Base-by-base conservation (phyloP, 2,888 invertebrate species). In the Ernsta delagoae region DNA sequence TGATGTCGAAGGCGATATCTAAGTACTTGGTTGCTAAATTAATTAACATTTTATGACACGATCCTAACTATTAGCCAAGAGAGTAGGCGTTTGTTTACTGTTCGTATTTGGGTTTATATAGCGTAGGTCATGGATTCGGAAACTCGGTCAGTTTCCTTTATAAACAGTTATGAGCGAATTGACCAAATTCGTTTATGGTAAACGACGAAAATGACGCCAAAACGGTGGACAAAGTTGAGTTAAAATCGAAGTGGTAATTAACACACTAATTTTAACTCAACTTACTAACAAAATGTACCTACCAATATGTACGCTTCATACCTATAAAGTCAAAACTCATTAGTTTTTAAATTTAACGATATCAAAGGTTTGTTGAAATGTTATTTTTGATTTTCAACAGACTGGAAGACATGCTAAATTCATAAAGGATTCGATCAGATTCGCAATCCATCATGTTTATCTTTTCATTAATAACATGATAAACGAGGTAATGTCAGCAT, bases 101-200 rank as follows among this genome's bases (percentile, higher is more conserved):
- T 41, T 41, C 7, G 8, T 41, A 41, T 41, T 41, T 41, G 41
- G 41, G 8, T 41, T 41, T 41, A 41, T 8, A 41, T 7, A 41
- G 41, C 41, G 36, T 41, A 24, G 89, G 90, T 86, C 91, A 90
- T 89, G 90, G 89, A 83, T 82, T 79, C 84, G 88, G 86, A 85
- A 87, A 84, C 31, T 53, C 39, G 62, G 39, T 31, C 39, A 62
- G 53, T 2, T 39, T 16, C 24, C 41, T 36, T 53, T n/a, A 41
- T 41, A 39, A 39, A 63, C 53, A 41, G 8, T 12, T 50, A 50
- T 53, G 24, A 39, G 24, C 62, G 11, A n/a, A 54, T 62, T 48
- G 45, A 2, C 16, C 16, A 12, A 50, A 50, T 7, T 50, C 50
- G 9, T 53, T 24, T 53, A 53, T 24, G 53, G 24, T 9, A 16